These are phyloP conservation scores for Lasioglossum malachurum DNA, from an alignment of 2,888 invertebrate species.

Conservation along the genomic window DNA sequence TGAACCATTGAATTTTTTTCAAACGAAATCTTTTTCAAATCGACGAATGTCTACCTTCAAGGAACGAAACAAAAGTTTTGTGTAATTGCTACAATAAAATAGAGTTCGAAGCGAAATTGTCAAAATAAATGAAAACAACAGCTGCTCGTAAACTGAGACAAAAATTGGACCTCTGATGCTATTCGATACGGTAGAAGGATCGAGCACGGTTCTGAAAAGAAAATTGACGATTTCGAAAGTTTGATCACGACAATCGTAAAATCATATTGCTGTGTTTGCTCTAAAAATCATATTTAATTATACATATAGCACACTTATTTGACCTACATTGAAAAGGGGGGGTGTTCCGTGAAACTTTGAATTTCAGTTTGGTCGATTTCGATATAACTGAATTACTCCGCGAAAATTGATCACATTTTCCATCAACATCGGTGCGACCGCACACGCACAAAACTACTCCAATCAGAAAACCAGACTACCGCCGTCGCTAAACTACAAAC, in stretches of 20 bases:
- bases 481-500: not conserved
- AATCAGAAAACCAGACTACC: conserved; percentile 6
- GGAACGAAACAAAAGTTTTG: not conserved
- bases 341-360: not conserved
- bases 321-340: not conserved
- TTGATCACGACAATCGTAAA: not conserved
- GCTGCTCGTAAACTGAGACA: not conserved
- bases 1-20: no score
- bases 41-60: no score
- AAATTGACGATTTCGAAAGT: not conserved
- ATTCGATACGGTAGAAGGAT: no score
- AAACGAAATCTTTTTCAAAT: no score
- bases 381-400: not conserved
- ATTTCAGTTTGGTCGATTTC: not conserved
- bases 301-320: not conserved
- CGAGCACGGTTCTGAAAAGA: no score
- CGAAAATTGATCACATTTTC: not conserved
- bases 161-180: not conserved
- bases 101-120: not conserved
- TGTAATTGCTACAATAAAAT: not conserved
- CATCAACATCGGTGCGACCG: not conserved
- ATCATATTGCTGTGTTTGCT: not conserved
- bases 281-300: not conserved
- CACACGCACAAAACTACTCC: conserved; percentile 1
- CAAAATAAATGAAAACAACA: not conserved